These are phyloP conservation scores for Arrhamphus sclerolepis DNA, from an alignment of 2,797 vertebrate genomes.

Conservation along the genomic window DNA sequence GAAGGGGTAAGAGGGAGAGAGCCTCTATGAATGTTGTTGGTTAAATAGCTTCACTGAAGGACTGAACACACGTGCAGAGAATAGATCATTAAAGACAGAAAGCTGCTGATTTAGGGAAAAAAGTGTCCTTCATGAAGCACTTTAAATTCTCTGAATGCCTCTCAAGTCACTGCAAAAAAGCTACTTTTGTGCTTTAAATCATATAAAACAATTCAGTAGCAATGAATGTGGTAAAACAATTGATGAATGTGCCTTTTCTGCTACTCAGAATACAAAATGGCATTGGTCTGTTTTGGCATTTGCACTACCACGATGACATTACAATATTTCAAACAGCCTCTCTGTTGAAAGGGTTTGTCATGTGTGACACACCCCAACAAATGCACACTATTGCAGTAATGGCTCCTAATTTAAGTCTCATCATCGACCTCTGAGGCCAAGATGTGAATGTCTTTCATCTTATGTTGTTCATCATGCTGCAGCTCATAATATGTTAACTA, in stretches of 20 bases:
- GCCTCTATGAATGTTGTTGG: slow-evolving; percentile 61
- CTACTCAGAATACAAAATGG: slow-evolving; percentile 58
- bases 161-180: slow-evolving; percentile 40
- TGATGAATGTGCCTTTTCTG: slow-evolving; percentile 77
- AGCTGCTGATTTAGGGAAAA: slow-evolving; percentile 62
- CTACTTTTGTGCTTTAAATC: slow-evolving; percentile 47
- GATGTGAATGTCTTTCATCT: slow-evolving; percentile 33
- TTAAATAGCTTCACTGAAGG: slow-evolving; percentile 60
- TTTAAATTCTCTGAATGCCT: slow-evolving; percentile 55
- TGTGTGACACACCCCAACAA: slow-evolving; percentile 42
- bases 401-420: slow-evolving; percentile 59
- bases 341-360: slow-evolving; percentile 37
- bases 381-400: slow-evolving; percentile 49
- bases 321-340: slow-evolving; percentile 51
- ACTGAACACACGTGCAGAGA: slow-evolving; percentile 36
- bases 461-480: slow-evolving; percentile 56
- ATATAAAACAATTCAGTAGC: slow-evolving; percentile 47
- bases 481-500: slow-evolving; percentile 55
- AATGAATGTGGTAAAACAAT: slow-evolving; percentile 27
- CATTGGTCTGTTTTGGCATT: slow-evolving; percentile 66
- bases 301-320: slow-evolving; percentile 70
- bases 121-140: slow-evolving; percentile 68
- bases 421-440: slow-evolving; percentile 36
- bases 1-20: slow-evolving; percentile 50
- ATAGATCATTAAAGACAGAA: slow-evolving; percentile 47